Percentiles rank a stretch among this genome's conserved stretches.
Conservation (phyloP, 2,113 vertebrate species). For the Pseudorhombus dupliciocellatus region DNA sequence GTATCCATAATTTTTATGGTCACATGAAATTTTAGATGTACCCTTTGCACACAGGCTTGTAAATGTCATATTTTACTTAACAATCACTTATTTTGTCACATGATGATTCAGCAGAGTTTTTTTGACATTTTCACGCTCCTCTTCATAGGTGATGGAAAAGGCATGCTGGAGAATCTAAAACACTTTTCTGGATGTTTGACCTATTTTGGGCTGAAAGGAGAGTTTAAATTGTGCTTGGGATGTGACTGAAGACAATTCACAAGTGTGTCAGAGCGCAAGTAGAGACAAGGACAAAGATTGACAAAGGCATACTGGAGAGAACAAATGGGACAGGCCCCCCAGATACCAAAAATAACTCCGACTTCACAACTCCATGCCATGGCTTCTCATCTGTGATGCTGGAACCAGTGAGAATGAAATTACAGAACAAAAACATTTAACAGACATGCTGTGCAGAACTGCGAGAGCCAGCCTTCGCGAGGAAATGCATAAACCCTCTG, state of each 20-base stretch:
- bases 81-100: no score
- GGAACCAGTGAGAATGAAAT: background rate
- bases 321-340: background rate
- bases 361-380: background rate
- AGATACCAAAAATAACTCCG: background rate
- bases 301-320: background rate
- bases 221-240: background rate
- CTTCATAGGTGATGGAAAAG: background rate
- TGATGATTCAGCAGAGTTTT: no score
- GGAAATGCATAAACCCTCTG: background rate
- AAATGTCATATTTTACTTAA: no score
- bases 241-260: background rate
- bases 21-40: no score
- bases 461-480: background rate
- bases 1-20: no score
- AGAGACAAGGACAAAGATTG: background rate
- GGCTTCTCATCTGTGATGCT: background rate
- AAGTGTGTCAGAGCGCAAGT: background rate
- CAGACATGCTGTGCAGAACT: background rate
- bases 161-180: background rate
- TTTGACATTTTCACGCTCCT: background rate
- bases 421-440: background rate
- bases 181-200: background rate
- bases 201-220: background rate
- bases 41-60: no score